A percentile compares a stretch with the other conserved stretches of the same genome.
These are phyloP conservation scores for Hyles euphorbiae DNA, from an alignment of 1,140 invertebrate genomes.

Conservation along the genomic window DNA sequence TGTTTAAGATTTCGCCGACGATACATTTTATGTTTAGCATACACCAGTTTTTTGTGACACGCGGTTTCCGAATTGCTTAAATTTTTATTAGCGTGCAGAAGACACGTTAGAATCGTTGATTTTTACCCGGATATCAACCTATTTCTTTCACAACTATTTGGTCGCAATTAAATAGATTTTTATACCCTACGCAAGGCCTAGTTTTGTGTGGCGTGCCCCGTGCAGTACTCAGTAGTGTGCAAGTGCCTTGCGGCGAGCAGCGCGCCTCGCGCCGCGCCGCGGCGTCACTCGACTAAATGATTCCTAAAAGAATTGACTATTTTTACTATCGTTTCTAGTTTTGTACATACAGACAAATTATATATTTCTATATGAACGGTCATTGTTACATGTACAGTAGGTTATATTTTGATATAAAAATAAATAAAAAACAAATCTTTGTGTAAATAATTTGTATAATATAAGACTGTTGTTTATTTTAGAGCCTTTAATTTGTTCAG, in stretches of 20 bases:
- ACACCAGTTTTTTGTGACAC: too few species aligned
- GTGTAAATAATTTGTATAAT: slow-evolving; percentile 72
- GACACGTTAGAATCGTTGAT: too few species aligned
- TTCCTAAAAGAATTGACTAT: slow-evolving; percentile 71
- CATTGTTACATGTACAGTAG: slow-evolving; percentile 70
- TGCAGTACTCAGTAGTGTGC: background rate
- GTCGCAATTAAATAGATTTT: too few species aligned
- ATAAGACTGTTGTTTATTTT: slow-evolving; percentile 74
- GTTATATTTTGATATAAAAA: slow-evolving; percentile 51
- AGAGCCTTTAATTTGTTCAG: slow-evolving; percentile 71
- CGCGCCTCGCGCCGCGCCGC: background rate
- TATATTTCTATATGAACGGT: slow-evolving; percentile 69
- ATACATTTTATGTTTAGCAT: too few species aligned
- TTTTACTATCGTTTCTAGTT: slow-evolving; percentile 71
- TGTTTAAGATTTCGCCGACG: too few species aligned
- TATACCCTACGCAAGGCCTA: too few species aligned
- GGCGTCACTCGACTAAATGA: slow-evolving; percentile 36
- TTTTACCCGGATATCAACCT: too few species aligned
- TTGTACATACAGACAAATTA: slow-evolving; percentile 65
- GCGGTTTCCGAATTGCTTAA: too few species aligned
- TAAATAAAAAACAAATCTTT: slow-evolving; percentile 46
- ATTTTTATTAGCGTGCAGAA: too few species aligned
- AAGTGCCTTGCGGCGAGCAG: slow-evolving; percentile 39
- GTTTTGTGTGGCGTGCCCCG: too few species aligned
- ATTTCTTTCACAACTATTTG: too few species aligned